Conservation (phyloP, 2,113 vertebrate species). For the Pelusios castaneus region DNA sequence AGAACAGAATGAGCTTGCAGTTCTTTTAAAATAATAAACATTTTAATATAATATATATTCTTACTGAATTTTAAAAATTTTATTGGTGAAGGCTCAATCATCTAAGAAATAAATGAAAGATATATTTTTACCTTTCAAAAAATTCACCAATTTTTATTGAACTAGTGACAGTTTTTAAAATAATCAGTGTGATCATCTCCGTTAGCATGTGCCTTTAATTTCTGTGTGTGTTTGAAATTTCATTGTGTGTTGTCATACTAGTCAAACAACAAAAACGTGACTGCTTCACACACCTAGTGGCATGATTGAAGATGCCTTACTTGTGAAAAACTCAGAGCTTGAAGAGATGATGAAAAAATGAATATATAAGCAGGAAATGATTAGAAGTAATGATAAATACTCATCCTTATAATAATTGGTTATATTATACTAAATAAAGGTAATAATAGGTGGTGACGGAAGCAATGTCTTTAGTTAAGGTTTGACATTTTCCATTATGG, state of each 20-base stretch:
- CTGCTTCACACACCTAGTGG: not conserved
- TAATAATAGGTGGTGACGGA: not conserved
- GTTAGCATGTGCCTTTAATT: not conserved
- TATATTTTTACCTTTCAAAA: not conserved
- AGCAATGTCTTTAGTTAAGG: not conserved
- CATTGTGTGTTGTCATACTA: not conserved
- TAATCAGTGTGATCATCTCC: not conserved
- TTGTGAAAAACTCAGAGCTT: not conserved
- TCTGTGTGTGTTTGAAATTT: not conserved
- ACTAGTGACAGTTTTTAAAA: not conserved
- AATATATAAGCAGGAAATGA: not conserved
- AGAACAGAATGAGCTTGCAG: not conserved
- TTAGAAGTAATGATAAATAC: not conserved
- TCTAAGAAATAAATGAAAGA: not conserved
- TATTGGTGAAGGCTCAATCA: not conserved
- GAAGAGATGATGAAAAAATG: not conserved
- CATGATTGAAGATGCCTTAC: not conserved
- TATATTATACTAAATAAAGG: not conserved
- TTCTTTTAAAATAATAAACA: not conserved
- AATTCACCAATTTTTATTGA: not conserved
- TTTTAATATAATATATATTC: not conserved
- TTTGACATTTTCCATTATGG: not conserved
- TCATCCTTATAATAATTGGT: not conserved
- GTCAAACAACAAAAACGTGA: not conserved
- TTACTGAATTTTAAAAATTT: not conserved